These are phyloP conservation scores for Bubo bubo DNA, from an alignment of 2,113 vertebrate genomes.

Conservation along the genomic window DNA sequence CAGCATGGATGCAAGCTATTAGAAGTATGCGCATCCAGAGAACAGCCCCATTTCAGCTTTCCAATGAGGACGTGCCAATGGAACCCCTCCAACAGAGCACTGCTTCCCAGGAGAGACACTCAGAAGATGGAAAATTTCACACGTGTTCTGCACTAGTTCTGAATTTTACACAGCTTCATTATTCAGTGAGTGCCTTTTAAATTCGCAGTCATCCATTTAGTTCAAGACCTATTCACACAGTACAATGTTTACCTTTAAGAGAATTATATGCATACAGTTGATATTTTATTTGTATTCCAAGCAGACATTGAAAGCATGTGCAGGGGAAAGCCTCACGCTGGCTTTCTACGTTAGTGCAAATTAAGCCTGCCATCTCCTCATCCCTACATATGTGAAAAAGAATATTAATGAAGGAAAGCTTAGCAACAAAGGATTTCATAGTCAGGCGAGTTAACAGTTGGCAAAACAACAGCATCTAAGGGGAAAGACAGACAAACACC, in stretches of 20 bases:
- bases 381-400: background rate
- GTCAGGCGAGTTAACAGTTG: background rate
- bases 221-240: background rate
- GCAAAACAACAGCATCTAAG: background rate
- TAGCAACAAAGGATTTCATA: background rate
- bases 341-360: background rate
- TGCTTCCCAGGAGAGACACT: background rate
- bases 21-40: too few species aligned
- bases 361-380: background rate
- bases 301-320: rapidly evolving
- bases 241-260: rapidly evolving
- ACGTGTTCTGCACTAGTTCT: rapidly evolving
- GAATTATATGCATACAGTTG: rapidly evolving
- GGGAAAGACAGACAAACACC: background rate
- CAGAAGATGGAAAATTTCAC: background rate
- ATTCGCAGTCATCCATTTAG: background rate
- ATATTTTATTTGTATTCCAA: background rate
- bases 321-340: background rate
- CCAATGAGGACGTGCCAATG: background rate
- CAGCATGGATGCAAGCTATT: background rate
- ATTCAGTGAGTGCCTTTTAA: background rate
- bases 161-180: background rate
- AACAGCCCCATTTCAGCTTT: background rate
- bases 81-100: background rate
- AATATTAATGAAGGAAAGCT: background rate